These are phyloP conservation scores for Ceyx melanurus DNA, from an alignment of 2,113 vertebrate species.

Conservation along the genomic window DNA sequence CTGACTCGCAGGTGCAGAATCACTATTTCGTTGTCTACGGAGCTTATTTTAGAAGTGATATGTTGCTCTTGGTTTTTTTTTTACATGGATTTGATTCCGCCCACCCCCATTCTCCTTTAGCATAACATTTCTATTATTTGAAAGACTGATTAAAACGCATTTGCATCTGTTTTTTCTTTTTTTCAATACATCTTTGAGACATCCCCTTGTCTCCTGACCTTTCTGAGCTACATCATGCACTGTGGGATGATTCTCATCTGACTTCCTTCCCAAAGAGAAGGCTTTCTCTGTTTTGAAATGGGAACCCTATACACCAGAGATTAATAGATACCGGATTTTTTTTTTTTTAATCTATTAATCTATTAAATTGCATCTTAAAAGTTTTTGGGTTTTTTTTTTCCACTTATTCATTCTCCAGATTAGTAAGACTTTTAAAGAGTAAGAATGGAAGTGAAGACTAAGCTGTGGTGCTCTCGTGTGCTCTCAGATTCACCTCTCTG, in stretches of 20 bases:
- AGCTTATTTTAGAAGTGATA: neutral
- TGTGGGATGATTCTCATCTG: constrained; percentile 18
- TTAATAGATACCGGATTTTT: neutral
- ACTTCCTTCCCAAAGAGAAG: neutral
- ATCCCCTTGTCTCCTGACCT: constrained; percentile 7
- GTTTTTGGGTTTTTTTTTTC: neutral
- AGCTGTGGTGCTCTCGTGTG: neutral
- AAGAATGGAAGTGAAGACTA: neutral
- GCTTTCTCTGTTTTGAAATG: neutral
- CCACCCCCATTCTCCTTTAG: neutral
- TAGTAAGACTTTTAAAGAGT: neutral
- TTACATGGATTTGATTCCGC: neutral
- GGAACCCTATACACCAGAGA: neutral
- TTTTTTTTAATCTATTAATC: neutral
- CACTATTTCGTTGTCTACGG: neutral
- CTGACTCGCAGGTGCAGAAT: neutral
- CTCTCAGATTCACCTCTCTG: fast-evolving
- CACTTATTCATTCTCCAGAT: neutral
- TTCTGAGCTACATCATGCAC: neutral
- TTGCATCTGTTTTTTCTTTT: neutral
- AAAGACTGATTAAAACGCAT: neutral
- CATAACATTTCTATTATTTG: neutral
- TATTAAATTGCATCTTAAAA: neutral
- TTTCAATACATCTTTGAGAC: neutral
- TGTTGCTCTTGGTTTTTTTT: neutral